Conservation (phyloP, 2,888 invertebrate genomes). For the Drosophila tanythrix region DNA sequence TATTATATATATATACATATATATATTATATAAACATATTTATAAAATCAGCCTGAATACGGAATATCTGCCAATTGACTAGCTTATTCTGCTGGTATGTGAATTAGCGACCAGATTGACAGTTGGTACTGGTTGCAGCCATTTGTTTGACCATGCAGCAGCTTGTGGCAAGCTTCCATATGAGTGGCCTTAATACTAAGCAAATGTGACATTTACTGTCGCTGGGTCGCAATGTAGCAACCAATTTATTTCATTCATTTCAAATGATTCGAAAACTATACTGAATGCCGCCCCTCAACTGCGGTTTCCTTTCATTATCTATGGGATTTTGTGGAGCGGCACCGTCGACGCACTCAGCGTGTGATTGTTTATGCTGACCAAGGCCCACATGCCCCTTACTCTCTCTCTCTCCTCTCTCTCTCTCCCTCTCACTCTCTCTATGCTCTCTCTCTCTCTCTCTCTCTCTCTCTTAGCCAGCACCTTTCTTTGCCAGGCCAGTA, state of each 20-base stretch:
- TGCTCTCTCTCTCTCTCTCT: no score
- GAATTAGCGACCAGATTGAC: conserved; percentile 3
- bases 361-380: conserved; percentile 67
- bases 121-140: conserved; percentile 13
- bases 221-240: conserved; percentile 33
- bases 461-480: not conserved
- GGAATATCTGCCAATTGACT: conserved; percentile 12
- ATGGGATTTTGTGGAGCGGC: conserved; percentile 58
- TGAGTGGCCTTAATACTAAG: conserved; percentile 29
- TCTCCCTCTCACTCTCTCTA: not conserved
- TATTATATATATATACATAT: no score
- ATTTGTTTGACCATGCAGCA: conserved; percentile 27
- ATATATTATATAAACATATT: not conserved
- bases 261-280: conserved; percentile 60
- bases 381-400: not conserved
- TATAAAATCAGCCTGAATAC: not conserved
- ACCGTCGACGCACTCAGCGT: conserved; percentile 65
- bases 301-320: conserved; percentile 65
- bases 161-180: conserved; percentile 17
- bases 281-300: not conserved
- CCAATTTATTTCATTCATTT: conserved; percentile 67
- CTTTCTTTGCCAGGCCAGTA: conserved; percentile 4
- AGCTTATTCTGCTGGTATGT: not conserved
- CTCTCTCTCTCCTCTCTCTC: not conserved
- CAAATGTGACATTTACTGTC: conserved; percentile 50